Percentiles rank a stretch among this genome's conserved stretches.
These are phyloP conservation scores for Columba guinea DNA, from an alignment of 2,797 vertebrate genomes.

Conservation along the genomic window DNA sequence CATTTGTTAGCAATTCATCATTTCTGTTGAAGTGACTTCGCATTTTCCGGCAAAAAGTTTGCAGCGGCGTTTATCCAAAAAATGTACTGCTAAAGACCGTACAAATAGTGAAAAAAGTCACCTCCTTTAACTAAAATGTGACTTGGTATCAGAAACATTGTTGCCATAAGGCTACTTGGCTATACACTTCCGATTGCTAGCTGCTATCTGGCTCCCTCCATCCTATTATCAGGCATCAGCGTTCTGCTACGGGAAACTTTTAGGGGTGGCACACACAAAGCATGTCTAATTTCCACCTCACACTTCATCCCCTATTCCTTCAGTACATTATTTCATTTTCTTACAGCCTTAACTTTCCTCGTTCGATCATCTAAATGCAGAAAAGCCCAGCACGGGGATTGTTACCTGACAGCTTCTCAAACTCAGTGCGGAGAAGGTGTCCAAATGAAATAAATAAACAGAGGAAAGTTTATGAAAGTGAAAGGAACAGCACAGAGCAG, in stretches of 20 bases:
- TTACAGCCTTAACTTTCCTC: conserved; percentile 39
- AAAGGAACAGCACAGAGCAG: conserved; percentile 39
- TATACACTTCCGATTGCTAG: conserved; percentile 24
- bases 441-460: conserved; percentile 14
- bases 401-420: conserved; percentile 57
- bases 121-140: conserved; percentile 4
- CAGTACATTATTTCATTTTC: background rate
- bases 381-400: background rate
- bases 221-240: conserved; percentile 33
- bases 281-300: conserved; percentile 41
- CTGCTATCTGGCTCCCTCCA: conserved; percentile 38
- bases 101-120: background rate
- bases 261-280: conserved; percentile 28
- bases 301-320: conserved; percentile 24
- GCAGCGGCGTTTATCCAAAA: background rate
- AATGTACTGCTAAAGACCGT: background rate
- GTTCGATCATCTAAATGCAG: conserved; percentile 42
- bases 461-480: conserved; percentile 72
- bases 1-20: background rate
- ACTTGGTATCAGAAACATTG: conserved; percentile 18
- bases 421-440: conserved; percentile 26
- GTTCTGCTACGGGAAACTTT: conserved; percentile 32
- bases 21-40: background rate
- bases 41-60: conserved; percentile 53
- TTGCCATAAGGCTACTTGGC: conserved; percentile 32